Percentiles rank a stretch among this genome's conserved stretches.
Evolutionary conservation across 2,888 invertebrate genomes (phyloP).

Genomic region (Perizoma flavofasciatum): DNA sequence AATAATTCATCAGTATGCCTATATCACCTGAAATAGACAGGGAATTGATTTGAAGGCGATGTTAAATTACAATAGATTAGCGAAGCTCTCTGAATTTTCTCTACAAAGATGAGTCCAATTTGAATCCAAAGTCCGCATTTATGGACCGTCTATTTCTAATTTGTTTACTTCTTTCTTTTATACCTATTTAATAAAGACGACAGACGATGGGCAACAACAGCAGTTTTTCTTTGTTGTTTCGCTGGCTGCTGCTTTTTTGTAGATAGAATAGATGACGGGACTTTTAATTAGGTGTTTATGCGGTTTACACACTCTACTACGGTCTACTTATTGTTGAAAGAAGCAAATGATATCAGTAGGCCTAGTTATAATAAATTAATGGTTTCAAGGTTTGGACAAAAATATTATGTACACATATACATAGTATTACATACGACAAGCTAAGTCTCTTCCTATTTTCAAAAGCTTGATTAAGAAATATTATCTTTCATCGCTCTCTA

Average conservation of each 20-base stretch:
- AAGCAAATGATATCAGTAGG: background rate
- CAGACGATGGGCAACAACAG: slow-evolving; percentile 4
- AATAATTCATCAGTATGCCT: slow-evolving; percentile 5
- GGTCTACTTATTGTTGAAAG: slow-evolving; percentile 10
- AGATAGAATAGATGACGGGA: slow-evolving; percentile 8
- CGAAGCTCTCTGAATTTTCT: slow-evolving; percentile 28
- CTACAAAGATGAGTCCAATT: slow-evolving; percentile 15
- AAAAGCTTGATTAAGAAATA: too few species aligned
- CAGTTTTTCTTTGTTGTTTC: slow-evolving; percentile 6
- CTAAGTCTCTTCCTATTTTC: too few species aligned
- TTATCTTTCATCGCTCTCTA: too few species aligned
- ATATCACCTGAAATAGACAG: slow-evolving; percentile 11
- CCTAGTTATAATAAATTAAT: too few species aligned
- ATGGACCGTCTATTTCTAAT: slow-evolving; percentile 13
- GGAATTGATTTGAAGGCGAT: slow-evolving; percentile 40
- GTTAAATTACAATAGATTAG: slow-evolving; percentile 40
- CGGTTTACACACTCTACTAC: background rate
- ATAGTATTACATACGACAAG: too few species aligned
- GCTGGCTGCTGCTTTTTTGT: slow-evolving; percentile 1
- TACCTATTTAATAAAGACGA: slow-evolving; percentile 1
- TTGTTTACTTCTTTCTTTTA: slow-evolving; percentile 14
- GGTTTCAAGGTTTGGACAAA: too few species aligned
- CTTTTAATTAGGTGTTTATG: slow-evolving; percentile 22
- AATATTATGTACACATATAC: too few species aligned
- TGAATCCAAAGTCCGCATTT: slow-evolving; percentile 14